Percentiles rank a stretch among this genome's conserved stretches.
phyloP scores from a whole-genome alignment of 2,797 vertebrate genomes.

The Phataginus tricuspis region DNA sequence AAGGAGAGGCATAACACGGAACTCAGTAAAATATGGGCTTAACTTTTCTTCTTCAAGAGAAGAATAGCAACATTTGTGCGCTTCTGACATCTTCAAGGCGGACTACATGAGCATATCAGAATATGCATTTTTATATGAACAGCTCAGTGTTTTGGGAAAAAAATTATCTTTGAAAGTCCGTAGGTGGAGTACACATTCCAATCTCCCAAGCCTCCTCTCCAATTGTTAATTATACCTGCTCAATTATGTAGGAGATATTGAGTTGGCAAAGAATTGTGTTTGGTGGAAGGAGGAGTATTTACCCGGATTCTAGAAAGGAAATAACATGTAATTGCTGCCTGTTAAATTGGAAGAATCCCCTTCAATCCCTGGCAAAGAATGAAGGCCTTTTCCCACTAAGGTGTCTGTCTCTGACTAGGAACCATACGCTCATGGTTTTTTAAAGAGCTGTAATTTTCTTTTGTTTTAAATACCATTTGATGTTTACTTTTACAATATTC shows the following conservation, averaged over 20 bases:
- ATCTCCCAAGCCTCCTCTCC: neutral
- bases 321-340: slow-evolving; percentile 15
- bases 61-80: neutral
- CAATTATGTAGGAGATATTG: neutral
- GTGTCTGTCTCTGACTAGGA: neutral
- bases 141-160: neutral
- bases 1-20: neutral
- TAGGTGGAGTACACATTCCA: neutral
- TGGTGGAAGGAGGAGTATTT: neutral
- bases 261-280: neutral
- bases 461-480: slow-evolving; percentile 18
- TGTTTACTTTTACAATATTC: neutral
- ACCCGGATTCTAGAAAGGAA: slow-evolving; percentile 1
- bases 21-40: slow-evolving; percentile 6
- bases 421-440: neutral
- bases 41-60: slow-evolving; percentile 48
- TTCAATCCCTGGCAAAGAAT: neutral
- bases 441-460: neutral
- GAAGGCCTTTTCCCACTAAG: neutral
- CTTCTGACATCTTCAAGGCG: neutral
- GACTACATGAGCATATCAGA: neutral
- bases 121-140: neutral
- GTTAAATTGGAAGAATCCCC: neutral
- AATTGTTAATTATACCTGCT: slow-evolving; percentile 57
- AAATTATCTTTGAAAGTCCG: neutral